Base-by-base conservation (phyloP, 2,113 vertebrate species). In the Geothlypis trichas region DNA sequence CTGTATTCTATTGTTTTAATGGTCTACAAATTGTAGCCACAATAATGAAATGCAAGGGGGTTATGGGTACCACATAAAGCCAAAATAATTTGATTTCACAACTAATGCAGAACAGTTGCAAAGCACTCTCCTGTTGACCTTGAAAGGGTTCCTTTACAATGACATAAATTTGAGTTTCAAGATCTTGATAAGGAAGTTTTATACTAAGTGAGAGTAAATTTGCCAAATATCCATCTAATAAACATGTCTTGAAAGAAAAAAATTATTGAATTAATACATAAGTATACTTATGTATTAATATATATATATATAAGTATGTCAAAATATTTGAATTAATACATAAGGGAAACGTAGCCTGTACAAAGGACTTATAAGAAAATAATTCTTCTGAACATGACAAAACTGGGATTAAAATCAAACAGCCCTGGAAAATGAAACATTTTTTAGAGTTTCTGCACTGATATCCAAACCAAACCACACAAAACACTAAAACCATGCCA, bases 271-370 rank as follows among this genome's bases (percentile, higher is more conserved):
- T 35, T 33, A 49, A 57, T 46, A 55, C 0, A 0, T 4, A 63
- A 82, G 8, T 39, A 39, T n/a, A n/a, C n/a, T n/a, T n/a, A n/a
- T n/a, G n/a, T n/a, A n/a, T n/a, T n/a, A n/a, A n/a, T n/a, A n/a
- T n/a, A n/a, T n/a, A n/a, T n/a, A n/a, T n/a, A n/a, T n/a, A n/a
- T n/a, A n/a, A n/a, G n/a, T n/a, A n/a, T n/a, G n/a, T n/a, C n/a
- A n/a, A n/a, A n/a, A n/a, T n/a, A n/a, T n/a, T 2, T 26, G 5
- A 41, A 58, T 35, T 33, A 49, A 57, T 46, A 55, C 0, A 0
- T 4, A 63, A 82, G 8, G 27, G 37, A 77, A 89, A 79, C 2
- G 11, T 0, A n/a, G 15, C 7, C 18, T 72, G 33, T 15, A 44
- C 15, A 55, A 3, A 55, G 12, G 7, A 54, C 12, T 61, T 44